Evolutionary conservation across 2,113 vertebrate genomes (phyloP).

Genomic region (Prochilodus magdalenae): DNA sequence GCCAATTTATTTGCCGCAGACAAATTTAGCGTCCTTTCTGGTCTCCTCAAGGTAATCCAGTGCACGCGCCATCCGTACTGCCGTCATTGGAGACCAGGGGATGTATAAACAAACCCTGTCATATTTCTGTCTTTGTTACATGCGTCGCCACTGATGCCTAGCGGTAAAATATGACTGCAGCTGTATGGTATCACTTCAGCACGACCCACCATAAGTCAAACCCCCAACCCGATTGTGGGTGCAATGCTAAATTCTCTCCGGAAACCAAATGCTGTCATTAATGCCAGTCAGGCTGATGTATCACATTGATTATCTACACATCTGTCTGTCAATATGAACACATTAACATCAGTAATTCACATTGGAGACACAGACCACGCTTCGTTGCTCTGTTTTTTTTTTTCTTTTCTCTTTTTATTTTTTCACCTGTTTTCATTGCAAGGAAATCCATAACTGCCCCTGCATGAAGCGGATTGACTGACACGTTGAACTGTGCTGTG

Average conservation of each 20-base stretch:
- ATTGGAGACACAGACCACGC: not conserved
- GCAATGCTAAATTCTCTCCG: not conserved
- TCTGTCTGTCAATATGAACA: constrained; percentile 55
- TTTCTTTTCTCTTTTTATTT: not conserved
- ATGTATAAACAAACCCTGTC: constrained; percentile 38
- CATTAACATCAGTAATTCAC: constrained; percentile 9
- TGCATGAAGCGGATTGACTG: constrained; percentile 24
- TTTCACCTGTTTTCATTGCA: constrained; percentile 6
- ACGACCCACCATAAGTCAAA: not conserved
- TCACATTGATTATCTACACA: constrained; percentile 50
- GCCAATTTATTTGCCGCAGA: constrained; percentile 25
- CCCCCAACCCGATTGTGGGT: not conserved
- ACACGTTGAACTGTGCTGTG: constrained; percentile 16
- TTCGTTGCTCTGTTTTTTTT: not conserved
- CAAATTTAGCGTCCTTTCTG: constrained; percentile 15
- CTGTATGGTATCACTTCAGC: constrained; percentile 24
- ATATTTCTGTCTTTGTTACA: constrained; percentile 13
- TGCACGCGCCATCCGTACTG: not conserved
- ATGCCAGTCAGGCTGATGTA: constrained; percentile 52
- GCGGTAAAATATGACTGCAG: constrained; percentile 31
- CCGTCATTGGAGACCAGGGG: constrained; percentile 3
- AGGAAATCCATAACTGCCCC: constrained; percentile 38
- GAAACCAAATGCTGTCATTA: constrained; percentile 28
- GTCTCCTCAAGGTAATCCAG: constrained; percentile 38
- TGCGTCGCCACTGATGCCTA: not conserved